Evolutionary conservation across 2,888 invertebrate genomes (phyloP), one percentile per base, ranked within the genome.

Genomic region (Hypsopygia costalis): DNA sequence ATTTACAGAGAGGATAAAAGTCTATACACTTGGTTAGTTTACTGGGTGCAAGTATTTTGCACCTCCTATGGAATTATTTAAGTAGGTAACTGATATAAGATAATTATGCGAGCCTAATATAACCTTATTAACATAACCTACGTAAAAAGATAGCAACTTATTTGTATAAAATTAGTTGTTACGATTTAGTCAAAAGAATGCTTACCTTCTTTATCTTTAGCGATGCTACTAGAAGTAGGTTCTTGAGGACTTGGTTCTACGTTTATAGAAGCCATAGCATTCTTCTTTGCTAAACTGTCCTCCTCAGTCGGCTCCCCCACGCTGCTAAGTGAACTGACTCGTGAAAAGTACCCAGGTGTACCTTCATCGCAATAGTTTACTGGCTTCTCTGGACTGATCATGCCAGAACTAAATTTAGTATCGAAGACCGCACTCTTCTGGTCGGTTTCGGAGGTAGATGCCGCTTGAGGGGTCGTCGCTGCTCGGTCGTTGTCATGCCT

Each of bases 341-440:
- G 81, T 3, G 95, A 95, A 64, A 93, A 95, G 71, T 92, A 93
- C 0, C 94, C 94, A 0, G 96, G 96, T 0, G 96, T 96, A 0
- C 95, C 96, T 69, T 97, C 96, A 49, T 96, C 96, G 59, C 95
- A 95, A 70, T 97, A 97, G 63, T 93, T 94, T 3, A 94, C 91
- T 0, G 94, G 93, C 59, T 94, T 95, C 56, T 95, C 95, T 0
- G 95, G 94, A 20, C 93, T 94, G 61, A 93, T 91, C 59, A 93
- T 90, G 0, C 93, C 94, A 0, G 94, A 93, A 50, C 93, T 93
- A 51, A 89, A 88, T 46, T 83, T 89, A 0, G 87, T 91, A 35
- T 88, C 90, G 22, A 87, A 87, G 0, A 76, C 61, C 1, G 76
- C 71, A 36, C 68, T 61, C 47, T 83, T 85, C 38, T 79, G 62